Evolutionary conservation across 2,888 invertebrate genomes (phyloP), one percentile per base, ranked within the genome.

Genomic region (Eristalis pertinax): DNA sequence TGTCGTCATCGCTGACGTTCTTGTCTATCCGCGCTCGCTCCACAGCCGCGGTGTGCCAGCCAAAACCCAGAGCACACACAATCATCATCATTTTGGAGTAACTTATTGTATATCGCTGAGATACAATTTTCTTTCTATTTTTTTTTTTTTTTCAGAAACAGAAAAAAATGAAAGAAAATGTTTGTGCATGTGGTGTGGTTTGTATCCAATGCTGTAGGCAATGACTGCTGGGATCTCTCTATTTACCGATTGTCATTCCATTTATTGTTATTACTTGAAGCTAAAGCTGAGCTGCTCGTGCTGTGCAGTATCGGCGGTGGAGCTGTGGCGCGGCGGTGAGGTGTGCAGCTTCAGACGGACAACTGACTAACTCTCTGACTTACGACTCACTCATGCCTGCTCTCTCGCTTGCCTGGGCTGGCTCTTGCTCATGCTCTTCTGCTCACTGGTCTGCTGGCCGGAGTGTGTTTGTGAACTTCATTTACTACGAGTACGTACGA

Each of bases 231-330:
- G 87, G 73, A 84, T 79, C 84, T 84, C 83, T 80, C 83, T 84
- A 84, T 84, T 83, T 76, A 76, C 83, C 76, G 84, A 80, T 87
- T 83, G 84, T 87, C 87, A 87, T 87, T 80, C 79, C 67, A 67
- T 63, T 83, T 83, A 76, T 79, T 86, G 81, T 86, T 80, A 84
- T 85, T 86, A 77, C 81, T 58, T 78, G 35, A 24, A 78, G 78
- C 82, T 82, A 60, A 50, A 78, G 63, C 63, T 62, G 80, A 58
- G 58, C 67, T 41, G 64, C 58, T 72, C 64, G 70, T 64, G 15
- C 35, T 69, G 78, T 65, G 78, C 70, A 64, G 64, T 78, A 64
- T 68, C 22, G 60, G 10, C 22, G 7, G n/a, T n/a, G n/a, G n/a
- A n/a, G n/a, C n/a, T n/a, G 32, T 64, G 73, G 35, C 73, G 73